A percentile compares a stretch with the other conserved stretches of the same genome.
phyloP scores from a whole-genome alignment of 2,888 invertebrate genomes.

The Athalia cordata region DNA sequence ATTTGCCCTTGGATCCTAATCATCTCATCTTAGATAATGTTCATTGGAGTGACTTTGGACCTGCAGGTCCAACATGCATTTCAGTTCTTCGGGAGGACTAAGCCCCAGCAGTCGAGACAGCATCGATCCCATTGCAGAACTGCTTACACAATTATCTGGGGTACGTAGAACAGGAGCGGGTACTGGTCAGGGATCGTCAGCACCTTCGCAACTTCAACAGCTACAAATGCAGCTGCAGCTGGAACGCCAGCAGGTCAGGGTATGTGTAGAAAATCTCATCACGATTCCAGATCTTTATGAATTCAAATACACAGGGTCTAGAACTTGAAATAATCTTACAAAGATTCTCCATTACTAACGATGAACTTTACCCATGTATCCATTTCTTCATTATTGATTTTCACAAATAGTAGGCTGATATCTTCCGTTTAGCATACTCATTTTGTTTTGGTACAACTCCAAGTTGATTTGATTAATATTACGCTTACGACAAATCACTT shows the following conservation, averaged over 20 bases:
- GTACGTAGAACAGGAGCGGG: constrained; percentile 84
- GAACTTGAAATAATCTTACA: background rate
- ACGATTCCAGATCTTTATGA: no score
- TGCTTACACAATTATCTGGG: constrained; percentile 95
- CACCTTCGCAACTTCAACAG: constrained; percentile 91
- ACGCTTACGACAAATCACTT: background rate
- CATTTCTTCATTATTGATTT: background rate
- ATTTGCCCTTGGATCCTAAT: constrained; percentile 7
- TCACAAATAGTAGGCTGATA: constrained; percentile 6
- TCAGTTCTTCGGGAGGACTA: constrained; percentile 90
- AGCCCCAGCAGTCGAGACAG: constrained; percentile 93
- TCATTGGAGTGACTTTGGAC: constrained; percentile 59
- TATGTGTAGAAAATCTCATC: constrained; percentile 52
- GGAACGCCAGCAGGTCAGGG: constrained; percentile 89
- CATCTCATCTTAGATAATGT: constrained; percentile 58
- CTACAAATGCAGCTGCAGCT: constrained; percentile 96
- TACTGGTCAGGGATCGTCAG: constrained; percentile 76
- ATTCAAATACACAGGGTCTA: no score
- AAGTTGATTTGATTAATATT: constrained; percentile 18
- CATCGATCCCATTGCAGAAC: constrained; percentile 97
- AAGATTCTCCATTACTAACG: constrained; percentile 15
- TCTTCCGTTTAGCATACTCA: background rate
- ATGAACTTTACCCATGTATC: background rate
- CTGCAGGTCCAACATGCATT: constrained; percentile 90
- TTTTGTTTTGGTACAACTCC: constrained; percentile 21